Conservation (phyloP, 2,888 invertebrate species). For the Onthophagus sagittarius region DNA sequence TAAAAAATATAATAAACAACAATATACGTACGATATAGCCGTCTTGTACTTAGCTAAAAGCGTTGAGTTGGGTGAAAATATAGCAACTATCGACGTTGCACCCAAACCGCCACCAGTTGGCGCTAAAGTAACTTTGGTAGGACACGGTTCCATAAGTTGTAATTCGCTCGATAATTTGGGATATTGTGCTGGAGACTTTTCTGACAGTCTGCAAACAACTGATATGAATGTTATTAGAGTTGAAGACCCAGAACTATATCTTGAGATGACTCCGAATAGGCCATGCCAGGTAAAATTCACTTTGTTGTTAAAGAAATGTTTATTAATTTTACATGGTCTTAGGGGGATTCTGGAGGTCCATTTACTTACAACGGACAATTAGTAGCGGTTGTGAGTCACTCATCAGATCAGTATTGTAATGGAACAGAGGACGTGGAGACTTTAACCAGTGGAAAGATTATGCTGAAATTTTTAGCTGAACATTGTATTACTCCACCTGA, state of each 20-base stretch:
- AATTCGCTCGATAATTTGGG: neutral
- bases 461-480: neutral
- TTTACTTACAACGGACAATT: neutral
- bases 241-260: neutral
- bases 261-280: neutral
- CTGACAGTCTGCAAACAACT: neutral
- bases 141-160: neutral
- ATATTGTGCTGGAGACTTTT: neutral
- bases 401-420: neutral
- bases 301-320: neutral
- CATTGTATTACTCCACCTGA: neutral
- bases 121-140: neutral
- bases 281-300: neutral
- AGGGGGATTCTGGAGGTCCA: neutral
- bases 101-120: neutral
- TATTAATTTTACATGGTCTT: neutral
- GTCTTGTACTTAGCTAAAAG: neutral
- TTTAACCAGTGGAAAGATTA: neutral
- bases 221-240: neutral
- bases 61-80: neutral
- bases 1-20: neutral
- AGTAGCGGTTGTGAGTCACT: neutral
- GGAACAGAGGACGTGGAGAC: neutral
- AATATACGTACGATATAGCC: neutral
- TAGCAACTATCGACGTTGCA: neutral